Evolutionary conservation across 2,113 vertebrate genomes (phyloP).

Genomic region (Trichomycterus rosablanca): DNA sequence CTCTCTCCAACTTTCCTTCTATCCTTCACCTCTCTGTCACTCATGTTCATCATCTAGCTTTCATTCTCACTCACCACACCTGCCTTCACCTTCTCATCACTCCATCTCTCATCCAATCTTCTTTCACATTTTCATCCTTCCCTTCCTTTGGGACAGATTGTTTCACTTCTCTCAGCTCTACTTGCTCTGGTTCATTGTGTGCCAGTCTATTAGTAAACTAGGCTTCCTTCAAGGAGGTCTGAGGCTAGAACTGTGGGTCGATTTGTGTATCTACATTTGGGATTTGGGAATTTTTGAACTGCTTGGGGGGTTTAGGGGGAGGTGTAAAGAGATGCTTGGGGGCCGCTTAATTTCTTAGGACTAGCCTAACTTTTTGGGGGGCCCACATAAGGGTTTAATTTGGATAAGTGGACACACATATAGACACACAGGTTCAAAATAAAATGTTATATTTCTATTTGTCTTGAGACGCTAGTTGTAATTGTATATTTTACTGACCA

Average conservation of each 20-base stretch:
- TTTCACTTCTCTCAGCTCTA: not conserved
- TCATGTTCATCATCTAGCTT: conserved; percentile 12
- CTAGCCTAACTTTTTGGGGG: not conserved
- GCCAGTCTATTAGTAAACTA: conserved; percentile 3
- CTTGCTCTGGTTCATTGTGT: not conserved
- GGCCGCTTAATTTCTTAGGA: conserved; percentile 19
- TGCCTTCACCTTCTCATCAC: conserved; percentile 43
- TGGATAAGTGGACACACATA: not conserved
- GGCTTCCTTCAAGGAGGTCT: conserved; percentile 35
- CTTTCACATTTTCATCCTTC: not conserved
- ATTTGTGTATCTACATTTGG: conserved; percentile 27
- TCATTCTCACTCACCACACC: conserved; percentile 32
- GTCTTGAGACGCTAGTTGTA: too few relatives aligned
- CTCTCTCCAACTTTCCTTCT: conserved; percentile 6
- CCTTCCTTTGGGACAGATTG: conserved; percentile 1
- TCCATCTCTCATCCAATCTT: not conserved
- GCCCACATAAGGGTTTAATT: conserved; percentile 6
- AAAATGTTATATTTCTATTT: too few relatives aligned
- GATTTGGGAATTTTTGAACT: conserved; percentile 19
- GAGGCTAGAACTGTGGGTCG: conserved; percentile 13
- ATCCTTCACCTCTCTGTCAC: not conserved
- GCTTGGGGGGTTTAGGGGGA: conserved; percentile 17
- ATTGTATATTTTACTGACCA: too few relatives aligned
- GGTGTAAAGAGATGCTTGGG: conserved; percentile 2
- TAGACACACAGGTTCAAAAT: too few relatives aligned